Evolutionary conservation across 2,888 invertebrate genomes (phyloP), one percentile per base, ranked within the genome.

Genomic region (Cecidostiba fungosa): DNA sequence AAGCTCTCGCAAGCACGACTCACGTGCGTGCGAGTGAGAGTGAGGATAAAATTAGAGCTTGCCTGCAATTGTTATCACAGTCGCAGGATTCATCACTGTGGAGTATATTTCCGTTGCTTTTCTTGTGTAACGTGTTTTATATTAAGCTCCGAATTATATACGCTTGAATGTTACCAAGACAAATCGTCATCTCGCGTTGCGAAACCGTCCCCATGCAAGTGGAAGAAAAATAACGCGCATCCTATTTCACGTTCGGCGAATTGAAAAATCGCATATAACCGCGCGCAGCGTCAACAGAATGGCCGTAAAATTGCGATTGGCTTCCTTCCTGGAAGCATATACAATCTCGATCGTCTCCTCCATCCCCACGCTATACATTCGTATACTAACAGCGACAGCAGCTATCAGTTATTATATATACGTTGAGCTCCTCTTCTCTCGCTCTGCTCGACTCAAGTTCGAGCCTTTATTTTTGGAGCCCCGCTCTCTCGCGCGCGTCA

Each of bases 381-480:
- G 59, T 23, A 14, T 29, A 26, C 0, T 0, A 23, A 8, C 6
- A 36, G 6, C 36, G 26, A 66, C n/a, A 66, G 66, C 16, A 14
- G 26, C 2, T 66, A 26, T 66, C 66, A 26, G 66, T 54, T n/a
- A 10, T n/a, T n/a, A n/a, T n/a, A n/a, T 54, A 47, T 54, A 1
- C 3, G 19, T 16, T n/a, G 16, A 16, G 4, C 19, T 54, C n/a
- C n/a, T n/a, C 0, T n/a, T 54, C 54, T 54, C 54, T 19, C 54
- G 16, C 2, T 54, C 54, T 4, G 54, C 14, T 19, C 50, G 39
- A 23, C 29, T 23, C 29, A 5, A 5, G 4, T 69, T 69, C 29
- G 66, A 26, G 69, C 32, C 23, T 72, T 72, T 72, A 72, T 72
- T 72, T 72, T 72, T 72, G 39, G 72, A 39, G 16, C 10, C 3